A percentile compares a stretch with the other conserved stretches of the same genome.
phyloP scores from a whole-genome alignment of 2,888 invertebrate species.

The Crematogaster levior region DNA sequence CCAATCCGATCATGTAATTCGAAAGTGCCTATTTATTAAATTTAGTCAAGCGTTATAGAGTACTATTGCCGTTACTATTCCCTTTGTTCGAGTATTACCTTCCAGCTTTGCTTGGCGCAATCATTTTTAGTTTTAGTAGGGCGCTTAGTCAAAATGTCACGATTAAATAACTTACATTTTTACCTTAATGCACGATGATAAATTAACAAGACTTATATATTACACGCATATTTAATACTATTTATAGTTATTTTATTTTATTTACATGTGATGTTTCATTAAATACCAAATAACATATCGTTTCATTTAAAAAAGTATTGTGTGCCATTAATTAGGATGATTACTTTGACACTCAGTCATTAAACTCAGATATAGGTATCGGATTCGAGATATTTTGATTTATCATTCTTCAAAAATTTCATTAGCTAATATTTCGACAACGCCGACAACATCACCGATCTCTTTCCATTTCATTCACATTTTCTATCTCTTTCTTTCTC shows the following conservation, averaged over 20 bases:
- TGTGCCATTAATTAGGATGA: background rate
- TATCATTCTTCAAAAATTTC: conserved; percentile 55
- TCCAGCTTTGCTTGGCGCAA: background rate
- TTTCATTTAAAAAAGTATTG: no score
- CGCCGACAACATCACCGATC: conserved; percentile 60
- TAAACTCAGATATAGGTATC: conserved; percentile 57
- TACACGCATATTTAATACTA: background rate
- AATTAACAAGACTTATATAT: conserved; percentile 8
- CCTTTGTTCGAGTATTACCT: conserved; percentile 6
- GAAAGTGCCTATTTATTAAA: conserved; percentile 49
- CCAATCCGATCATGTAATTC: conserved; percentile 54
- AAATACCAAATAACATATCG: no score
- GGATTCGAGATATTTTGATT: conserved; percentile 47
- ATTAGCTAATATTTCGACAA: conserved; percentile 59
- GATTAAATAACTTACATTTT: background rate
- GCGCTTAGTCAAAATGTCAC: conserved; percentile 27
- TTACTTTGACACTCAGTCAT: background rate
- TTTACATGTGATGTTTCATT: background rate
- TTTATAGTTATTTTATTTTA: conserved; percentile 7
- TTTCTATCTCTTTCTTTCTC: conserved; percentile 28
- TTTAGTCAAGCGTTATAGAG: conserved; percentile 38
- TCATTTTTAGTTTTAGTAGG: background rate
- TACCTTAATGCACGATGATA: background rate
- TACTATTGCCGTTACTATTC: conserved; percentile 12
- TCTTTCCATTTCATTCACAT: conserved; percentile 20